phyloP scores from a whole-genome alignment of 2,888 invertebrate species.

The Nomada flava region DNA sequence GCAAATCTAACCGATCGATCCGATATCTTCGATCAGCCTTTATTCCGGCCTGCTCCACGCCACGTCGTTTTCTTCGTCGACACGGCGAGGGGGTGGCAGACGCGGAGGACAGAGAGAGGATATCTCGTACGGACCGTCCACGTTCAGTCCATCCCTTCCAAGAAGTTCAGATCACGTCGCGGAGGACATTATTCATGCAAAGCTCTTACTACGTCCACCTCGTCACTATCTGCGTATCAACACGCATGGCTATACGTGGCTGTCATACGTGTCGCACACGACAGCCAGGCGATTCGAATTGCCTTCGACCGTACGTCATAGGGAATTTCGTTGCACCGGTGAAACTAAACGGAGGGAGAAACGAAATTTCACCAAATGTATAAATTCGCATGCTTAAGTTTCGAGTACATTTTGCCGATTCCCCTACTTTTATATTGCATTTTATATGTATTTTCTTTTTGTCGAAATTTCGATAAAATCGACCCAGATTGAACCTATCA shows the following conservation, averaged over 20 bases:
- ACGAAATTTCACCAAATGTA: no score
- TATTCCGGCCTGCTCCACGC: conserved; percentile 50
- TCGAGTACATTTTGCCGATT: background rate
- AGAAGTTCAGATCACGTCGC: conserved; percentile 75
- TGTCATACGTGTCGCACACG: conserved; percentile 51
- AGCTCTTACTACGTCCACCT: conserved; percentile 68
- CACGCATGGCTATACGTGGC: conserved; percentile 60
- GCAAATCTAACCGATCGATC: conserved; percentile 65
- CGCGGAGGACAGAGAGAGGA: background rate
- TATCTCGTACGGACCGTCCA: conserved; percentile 55
- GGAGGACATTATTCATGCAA: conserved; percentile 78
- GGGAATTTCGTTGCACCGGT: conserved; percentile 13
- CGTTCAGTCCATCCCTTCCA: conserved; percentile 70
- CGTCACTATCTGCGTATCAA: conserved; percentile 65
- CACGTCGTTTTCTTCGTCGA: conserved; percentile 47
- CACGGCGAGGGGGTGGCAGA: background rate
- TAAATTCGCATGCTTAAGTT: background rate
- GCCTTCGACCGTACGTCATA: conserved; percentile 3
- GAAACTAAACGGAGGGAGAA: no score
- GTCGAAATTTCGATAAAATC: no score
- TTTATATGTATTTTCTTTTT: no score
- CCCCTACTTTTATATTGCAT: background rate
- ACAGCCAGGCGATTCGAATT: conserved; percentile 20
- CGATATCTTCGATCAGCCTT: conserved; percentile 62
- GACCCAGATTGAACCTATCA: conserved; percentile 18